A percentile compares a stretch with the other conserved stretches of the same genome.
These are phyloP conservation scores for Neosilurus mollespiculum DNA, from an alignment of 2,797 vertebrate genomes.

Conservation along the genomic window DNA sequence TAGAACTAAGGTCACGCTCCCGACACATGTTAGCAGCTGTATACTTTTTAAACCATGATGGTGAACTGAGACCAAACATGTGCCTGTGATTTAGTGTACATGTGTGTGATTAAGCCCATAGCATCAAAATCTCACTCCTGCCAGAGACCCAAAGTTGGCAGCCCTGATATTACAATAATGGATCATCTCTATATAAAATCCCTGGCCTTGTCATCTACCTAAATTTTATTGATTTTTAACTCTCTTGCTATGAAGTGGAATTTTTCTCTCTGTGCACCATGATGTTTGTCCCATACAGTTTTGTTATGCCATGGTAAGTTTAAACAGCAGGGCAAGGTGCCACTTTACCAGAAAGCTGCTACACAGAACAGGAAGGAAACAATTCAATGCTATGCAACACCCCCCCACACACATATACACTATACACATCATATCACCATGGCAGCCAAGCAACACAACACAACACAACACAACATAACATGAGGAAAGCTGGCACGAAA, in stretches of 20 bases:
- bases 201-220: neutral
- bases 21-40: no score
- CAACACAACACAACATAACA: constrained; percentile 10
- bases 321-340: constrained; percentile 17
- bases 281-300: neutral
- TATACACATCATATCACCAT: constrained; percentile 39
- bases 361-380: constrained; percentile 50
- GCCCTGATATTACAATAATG: neutral
- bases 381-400: neutral
- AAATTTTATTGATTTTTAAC: neutral
- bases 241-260: neutral
- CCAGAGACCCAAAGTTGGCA: no score
- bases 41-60: no score
- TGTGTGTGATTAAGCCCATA: no score
- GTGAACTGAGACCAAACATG: no score
- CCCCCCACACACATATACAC: neutral
- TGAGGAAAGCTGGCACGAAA: constrained; percentile 11
- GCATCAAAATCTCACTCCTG: no score
- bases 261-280: neutral
- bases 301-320: constrained; percentile 9
- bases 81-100: no score
- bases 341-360: constrained; percentile 33
- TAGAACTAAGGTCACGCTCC: no score
- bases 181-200: neutral
- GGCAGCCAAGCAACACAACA: constrained; percentile 52